Percentiles rank a stretch among this genome's conserved stretches.
Evolutionary conservation across 2,888 invertebrate genomes (phyloP).

Genomic region (Hoplodrina blanda): DNA sequence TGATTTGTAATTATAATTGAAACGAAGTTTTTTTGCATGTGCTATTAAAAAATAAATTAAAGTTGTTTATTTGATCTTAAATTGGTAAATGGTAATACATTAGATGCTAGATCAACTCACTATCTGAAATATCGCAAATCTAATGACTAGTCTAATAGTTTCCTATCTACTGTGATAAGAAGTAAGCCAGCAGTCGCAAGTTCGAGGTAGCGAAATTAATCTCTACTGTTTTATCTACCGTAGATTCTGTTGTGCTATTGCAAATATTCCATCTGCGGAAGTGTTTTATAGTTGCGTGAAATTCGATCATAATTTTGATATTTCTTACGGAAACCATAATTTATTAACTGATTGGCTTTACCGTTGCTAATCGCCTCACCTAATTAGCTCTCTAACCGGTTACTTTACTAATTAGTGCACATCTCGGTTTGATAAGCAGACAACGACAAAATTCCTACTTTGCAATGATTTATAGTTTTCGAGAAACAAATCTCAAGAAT

Average conservation of each 20-base stretch:
- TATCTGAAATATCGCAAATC: slow-evolving; percentile 18
- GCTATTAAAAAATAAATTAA: background rate
- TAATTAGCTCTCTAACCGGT: slow-evolving; percentile 26
- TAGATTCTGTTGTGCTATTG: slow-evolving; percentile 19
- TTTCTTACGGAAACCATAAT: background rate
- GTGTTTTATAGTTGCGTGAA: background rate
- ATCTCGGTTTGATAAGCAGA: slow-evolving; percentile 18
- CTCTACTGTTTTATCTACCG: slow-evolving; percentile 19
- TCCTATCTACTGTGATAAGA: slow-evolving; percentile 43
- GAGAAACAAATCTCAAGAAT: slow-evolving; percentile 2
- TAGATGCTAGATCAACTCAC: slow-evolving; percentile 11
- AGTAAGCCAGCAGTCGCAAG: slow-evolving; percentile 38
- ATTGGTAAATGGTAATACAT: slow-evolving; percentile 9
- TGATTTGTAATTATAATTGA: slow-evolving; percentile 6
- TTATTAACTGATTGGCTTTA: slow-evolving; percentile 1
- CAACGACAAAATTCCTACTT: slow-evolving; percentile 22
- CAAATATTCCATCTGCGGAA: slow-evolving; percentile 15
- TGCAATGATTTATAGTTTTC: slow-evolving; percentile 21
- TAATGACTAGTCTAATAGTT: slow-evolving; percentile 35
- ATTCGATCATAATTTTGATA: background rate
- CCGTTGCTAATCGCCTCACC: background rate
- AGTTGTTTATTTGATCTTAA: slow-evolving; percentile 1
- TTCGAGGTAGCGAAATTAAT: slow-evolving; percentile 44
- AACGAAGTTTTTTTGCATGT: background rate
- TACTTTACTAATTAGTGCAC: slow-evolving; percentile 34